Conservation (phyloP, 2,113 vertebrate genomes). For the Rhegmatorhina hoffmannsi region DNA sequence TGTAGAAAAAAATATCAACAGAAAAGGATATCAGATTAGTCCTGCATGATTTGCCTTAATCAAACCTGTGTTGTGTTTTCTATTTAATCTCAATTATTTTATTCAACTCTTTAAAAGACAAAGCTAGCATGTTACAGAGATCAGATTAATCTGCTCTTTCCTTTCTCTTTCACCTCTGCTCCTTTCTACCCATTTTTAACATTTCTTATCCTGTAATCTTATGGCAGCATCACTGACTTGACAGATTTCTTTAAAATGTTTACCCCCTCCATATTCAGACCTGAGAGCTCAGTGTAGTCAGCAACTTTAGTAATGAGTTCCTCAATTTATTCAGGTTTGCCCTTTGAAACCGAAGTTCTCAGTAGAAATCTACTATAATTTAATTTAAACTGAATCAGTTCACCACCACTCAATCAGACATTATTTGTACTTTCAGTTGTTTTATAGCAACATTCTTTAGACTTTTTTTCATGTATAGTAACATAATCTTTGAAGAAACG, state of each 20-base stretch:
- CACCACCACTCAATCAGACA: neutral
- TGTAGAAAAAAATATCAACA: neutral
- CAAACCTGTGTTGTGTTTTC: neutral
- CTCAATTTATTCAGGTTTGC: neutral
- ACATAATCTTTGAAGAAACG: neutral
- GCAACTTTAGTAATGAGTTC: neutral
- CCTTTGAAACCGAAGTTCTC: neutral
- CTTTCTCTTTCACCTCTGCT: neutral
- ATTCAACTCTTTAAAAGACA: neutral
- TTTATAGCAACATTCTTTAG: neutral
- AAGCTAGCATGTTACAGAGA: neutral
- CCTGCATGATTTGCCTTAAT: neutral
- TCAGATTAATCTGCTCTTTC: neutral
- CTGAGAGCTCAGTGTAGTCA: neutral
- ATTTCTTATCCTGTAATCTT: neutral
- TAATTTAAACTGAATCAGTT: neutral
- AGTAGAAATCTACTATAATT: neutral
- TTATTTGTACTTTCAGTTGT: neutral
- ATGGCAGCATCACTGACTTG: neutral
- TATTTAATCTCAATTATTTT: neutral
- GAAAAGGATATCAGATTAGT: neutral
- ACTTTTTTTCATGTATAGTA: neutral
- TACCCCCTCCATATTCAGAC: neutral
- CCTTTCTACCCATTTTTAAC: neutral
- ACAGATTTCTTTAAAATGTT: conserved; percentile 24